A percentile compares a stretch with the other conserved stretches of the same genome.
These are phyloP conservation scores for Ornithoptera alexandrae DNA, from an alignment of 2,888 invertebrate species.

Conservation along the genomic window DNA sequence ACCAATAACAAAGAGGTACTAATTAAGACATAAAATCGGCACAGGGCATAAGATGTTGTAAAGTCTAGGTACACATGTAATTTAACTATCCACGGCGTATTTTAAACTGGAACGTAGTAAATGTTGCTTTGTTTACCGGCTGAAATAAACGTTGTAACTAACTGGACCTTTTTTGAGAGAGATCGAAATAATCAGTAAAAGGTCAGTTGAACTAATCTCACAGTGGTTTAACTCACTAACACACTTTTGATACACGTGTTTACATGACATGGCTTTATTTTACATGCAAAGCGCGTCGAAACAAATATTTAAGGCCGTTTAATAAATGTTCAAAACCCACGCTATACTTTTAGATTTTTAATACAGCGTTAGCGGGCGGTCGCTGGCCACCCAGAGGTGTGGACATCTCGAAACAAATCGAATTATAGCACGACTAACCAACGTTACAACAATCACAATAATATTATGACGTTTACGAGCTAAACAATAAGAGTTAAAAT, in stretches of 20 bases:
- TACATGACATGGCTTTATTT: constrained; percentile 53
- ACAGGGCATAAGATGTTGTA: no score
- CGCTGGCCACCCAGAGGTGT: constrained; percentile 76
- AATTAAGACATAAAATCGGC: no score
- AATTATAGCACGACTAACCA: constrained; percentile 56
- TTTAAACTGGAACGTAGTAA: no score
- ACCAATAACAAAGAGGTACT: no score
- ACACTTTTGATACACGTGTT: constrained; percentile 36
- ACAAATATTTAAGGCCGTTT: constrained; percentile 64
- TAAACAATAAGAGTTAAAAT: constrained; percentile 42
- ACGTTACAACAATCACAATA: constrained; percentile 31
- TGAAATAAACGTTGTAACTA: background rate
- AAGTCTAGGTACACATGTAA: no score
- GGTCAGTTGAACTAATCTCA: background rate
- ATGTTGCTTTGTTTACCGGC: no score
- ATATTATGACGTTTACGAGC: constrained; percentile 30
- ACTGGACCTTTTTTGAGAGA: background rate
- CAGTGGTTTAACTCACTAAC: background rate
- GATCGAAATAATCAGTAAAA: background rate
- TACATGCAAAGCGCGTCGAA: constrained; percentile 60
- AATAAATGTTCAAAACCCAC: constrained; percentile 69
- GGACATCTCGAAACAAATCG: constrained; percentile 70
- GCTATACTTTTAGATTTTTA: constrained; percentile 64
- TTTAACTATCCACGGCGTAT: no score
- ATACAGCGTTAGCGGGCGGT: constrained; percentile 67